Conservation (phyloP, 2,888 invertebrate genomes). For the Hoplodrina ambigua region DNA sequence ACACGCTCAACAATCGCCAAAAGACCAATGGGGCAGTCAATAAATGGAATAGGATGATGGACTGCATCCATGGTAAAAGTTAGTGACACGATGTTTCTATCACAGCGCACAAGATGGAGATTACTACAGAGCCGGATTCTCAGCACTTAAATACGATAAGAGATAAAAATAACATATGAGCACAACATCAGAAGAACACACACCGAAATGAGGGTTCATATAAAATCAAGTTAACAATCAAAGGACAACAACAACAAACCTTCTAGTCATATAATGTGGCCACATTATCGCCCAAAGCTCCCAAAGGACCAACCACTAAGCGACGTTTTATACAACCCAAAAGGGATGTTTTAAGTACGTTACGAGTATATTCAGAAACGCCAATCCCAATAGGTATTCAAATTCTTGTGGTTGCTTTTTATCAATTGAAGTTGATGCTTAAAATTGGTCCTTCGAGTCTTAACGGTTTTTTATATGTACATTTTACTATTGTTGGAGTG, state of each 20-base stretch:
- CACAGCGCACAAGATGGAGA: too few relatives aligned
- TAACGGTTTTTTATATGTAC: not conserved
- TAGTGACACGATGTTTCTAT: too few relatives aligned
- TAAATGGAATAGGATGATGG: too few relatives aligned
- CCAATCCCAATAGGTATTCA: slow-evolving; percentile 1
- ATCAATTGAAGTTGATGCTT: not conserved
- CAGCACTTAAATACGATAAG: too few relatives aligned
- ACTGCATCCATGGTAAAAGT: too few relatives aligned
- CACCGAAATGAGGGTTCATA: not conserved
- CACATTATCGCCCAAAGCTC: slow-evolving; percentile 23
- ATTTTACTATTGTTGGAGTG: not conserved
- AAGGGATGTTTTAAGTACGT: slow-evolving; percentile 30
- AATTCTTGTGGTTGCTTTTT: slow-evolving; percentile 6
- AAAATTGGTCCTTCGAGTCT: slow-evolving; percentile 3
- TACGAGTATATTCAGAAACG: slow-evolving; percentile 21
- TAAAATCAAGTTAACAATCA: slow-evolving; percentile 20
- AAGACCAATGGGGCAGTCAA: too few relatives aligned
- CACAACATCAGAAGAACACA: not conserved
- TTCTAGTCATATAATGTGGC: slow-evolving; percentile 12
- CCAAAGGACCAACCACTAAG: slow-evolving; percentile 27
- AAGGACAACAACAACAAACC: slow-evolving; percentile 1
- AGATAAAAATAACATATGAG: not conserved
- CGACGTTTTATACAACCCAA: slow-evolving; percentile 31
- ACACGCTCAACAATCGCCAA: too few relatives aligned
- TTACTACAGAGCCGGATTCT: too few relatives aligned